Base-by-base conservation (phyloP, 2,113 vertebrate genomes). In the Perognathus longimembris region DNA sequence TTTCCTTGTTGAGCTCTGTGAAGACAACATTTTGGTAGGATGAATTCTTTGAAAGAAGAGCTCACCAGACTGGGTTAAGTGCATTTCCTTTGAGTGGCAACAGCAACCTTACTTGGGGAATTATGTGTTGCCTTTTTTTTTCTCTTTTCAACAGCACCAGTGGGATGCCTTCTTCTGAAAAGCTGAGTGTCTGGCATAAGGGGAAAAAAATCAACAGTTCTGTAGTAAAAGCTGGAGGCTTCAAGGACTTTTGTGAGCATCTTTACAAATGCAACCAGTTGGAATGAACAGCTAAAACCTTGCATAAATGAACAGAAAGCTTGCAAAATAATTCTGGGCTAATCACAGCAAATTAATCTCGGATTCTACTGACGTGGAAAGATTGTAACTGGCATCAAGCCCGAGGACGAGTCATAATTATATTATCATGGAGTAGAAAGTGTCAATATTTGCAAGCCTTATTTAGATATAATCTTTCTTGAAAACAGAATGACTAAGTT, bases 21-120 rank as follows among this genome's bases (percentile, higher is more conserved):
- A 97, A 96, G 94, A 96, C 95, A 97, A 94, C 80, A 95, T 98
- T 98, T 97, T 98, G 97, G 98, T 98, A 98, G 96, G 97, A 98
- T 96, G 78, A 61, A 97, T 94, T 95, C 94, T 96, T 94, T 95
- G 92, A 96, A 97, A 97, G 94, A 96, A 90, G 70, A 89, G 32
- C 50, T 89, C 87, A 34, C 67, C 3, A 3, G 61, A 89, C 32
- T 95, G 95, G 42, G 83, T 95, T 94, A 95, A 91, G 89, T 96
- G 66, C 94, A 97, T 97, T 97, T 98, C 94, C 94, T 97, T 96
- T 95, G 95, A 94, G 90, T 34, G 92, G 64, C 83, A 97, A 95
- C 80, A 93, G 96, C 96, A 97, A 18, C 63, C 64, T 95, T 86
- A 92, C 91, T 94, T 94, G 95, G 96, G 80, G 92, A 96, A 97